These are phyloP conservation scores for Caenorhabditis afra DNA, from an alignment of 2,888 invertebrate species.

Conservation along the genomic window DNA sequence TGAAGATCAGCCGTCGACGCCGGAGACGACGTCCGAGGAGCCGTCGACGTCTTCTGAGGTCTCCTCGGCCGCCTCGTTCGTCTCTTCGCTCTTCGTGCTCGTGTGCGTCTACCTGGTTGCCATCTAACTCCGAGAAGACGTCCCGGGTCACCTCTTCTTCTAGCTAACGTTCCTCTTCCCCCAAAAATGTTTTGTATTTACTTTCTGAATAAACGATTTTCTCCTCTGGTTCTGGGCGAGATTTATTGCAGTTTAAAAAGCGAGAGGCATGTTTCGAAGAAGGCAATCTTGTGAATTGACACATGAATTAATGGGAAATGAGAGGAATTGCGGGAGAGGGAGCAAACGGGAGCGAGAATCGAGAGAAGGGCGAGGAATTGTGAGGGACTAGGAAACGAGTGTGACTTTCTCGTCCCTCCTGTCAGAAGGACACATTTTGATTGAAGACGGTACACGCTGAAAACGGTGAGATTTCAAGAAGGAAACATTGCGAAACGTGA, in stretches of 20 bases:
- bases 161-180: constrained; percentile 8
- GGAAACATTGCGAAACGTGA: neutral
- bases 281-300: constrained; percentile 31
- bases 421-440: neutral
- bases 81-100: constrained; percentile 43
- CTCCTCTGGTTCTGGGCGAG: neutral
- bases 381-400: neutral
- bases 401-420: neutral
- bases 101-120: constrained; percentile 44
- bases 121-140: constrained; percentile 16
- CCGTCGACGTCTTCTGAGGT: constrained; percentile 46
- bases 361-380: neutral
- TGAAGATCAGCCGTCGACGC: constrained; percentile 28
- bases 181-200: constrained; percentile 31
- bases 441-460: constrained; percentile 20
- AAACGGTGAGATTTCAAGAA: constrained; percentile 26
- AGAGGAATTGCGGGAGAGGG: neutral
- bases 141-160: constrained; percentile 1
- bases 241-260: constrained; percentile 18
- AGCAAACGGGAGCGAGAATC: neutral
- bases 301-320: constrained; percentile 5
- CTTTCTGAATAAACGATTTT: constrained; percentile 22
- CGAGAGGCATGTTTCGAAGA: constrained; percentile 19
- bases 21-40: constrained; percentile 26
- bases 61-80: constrained; percentile 37